Evolutionary conservation across 2,113 vertebrate genomes (phyloP).

Genomic region (Daubentonia madagascariensis): DNA sequence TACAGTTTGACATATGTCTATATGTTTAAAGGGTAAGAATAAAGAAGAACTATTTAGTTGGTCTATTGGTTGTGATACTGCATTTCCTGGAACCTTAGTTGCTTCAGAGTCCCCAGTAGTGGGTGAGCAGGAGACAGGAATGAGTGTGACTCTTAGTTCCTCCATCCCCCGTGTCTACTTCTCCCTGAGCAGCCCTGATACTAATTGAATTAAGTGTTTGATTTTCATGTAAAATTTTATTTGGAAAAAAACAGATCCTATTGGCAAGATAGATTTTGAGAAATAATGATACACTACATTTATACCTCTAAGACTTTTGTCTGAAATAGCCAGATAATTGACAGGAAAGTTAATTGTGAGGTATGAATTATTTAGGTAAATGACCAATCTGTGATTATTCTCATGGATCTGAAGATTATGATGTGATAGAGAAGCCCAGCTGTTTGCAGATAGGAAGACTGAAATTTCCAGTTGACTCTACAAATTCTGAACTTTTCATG

Average conservation of each 20-base stretch:
- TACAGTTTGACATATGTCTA: not conserved
- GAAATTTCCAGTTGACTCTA: not conserved
- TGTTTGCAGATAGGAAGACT: not conserved
- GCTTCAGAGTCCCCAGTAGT: too few relatives aligned
- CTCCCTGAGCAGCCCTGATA: not conserved
- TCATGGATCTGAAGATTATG: not conserved
- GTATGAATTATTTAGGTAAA: not conserved
- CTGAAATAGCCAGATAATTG: not conserved
- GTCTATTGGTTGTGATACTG: not conserved
- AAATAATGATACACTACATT: not conserved
- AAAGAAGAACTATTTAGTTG: not conserved
- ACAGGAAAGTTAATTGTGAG: not conserved
- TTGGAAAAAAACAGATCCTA: not conserved
- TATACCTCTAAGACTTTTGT: not conserved
- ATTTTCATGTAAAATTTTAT: not conserved
- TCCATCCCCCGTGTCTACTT: not conserved
- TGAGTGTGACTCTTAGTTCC: not conserved
- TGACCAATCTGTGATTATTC: not conserved
- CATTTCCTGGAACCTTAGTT: not conserved
- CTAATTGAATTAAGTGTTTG: not conserved
- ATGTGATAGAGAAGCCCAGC: not conserved
- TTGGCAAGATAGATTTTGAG: not conserved
- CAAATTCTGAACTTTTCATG: not conserved
- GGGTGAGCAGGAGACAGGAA: not conserved
- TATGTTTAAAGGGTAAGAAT: not conserved